Evolutionary conservation across 2,797 vertebrate species (phyloP).

Genomic region (Catamblyrhynchus diadema): DNA sequence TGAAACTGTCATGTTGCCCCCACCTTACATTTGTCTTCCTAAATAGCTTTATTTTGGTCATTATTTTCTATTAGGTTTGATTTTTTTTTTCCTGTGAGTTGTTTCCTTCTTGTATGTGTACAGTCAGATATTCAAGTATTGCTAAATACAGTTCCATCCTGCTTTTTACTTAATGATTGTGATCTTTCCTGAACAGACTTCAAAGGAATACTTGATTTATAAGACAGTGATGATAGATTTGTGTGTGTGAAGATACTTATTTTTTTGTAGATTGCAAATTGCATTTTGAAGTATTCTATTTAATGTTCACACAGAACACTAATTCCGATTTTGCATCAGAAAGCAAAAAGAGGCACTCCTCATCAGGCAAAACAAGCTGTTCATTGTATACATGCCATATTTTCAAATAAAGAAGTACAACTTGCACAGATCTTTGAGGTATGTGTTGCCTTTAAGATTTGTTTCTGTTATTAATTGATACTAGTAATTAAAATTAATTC

Average conservation of each 20-base stretch:
- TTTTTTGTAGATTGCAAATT: not conserved
- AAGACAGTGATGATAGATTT: not conserved
- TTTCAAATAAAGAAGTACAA: constrained; percentile 98
- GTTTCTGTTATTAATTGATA: not conserved
- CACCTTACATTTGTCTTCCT: not conserved
- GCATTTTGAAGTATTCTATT: constrained; percentile 43
- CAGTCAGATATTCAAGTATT: not conserved
- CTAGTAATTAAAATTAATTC: not conserved
- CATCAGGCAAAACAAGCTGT: constrained; percentile 99
- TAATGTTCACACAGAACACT: constrained; percentile 84
- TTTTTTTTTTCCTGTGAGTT: not conserved
- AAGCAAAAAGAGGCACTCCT: constrained; percentile 96
- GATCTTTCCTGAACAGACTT: not conserved
- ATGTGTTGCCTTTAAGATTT: constrained; percentile 4
- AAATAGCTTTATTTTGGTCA: not conserved
- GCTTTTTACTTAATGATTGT: not conserved
- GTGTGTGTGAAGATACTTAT: not conserved
- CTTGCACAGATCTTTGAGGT: constrained; percentile 99
- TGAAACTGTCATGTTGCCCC: not conserved
- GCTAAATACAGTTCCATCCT: not conserved
- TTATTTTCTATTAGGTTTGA: not conserved
- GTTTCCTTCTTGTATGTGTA: not conserved
- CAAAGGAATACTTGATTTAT: not conserved
- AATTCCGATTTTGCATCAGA: constrained; percentile 98
- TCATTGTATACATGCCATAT: constrained; percentile 98